Conservation (phyloP, 1,140 invertebrate species). For the Archegozetes longisetosus region DNA sequence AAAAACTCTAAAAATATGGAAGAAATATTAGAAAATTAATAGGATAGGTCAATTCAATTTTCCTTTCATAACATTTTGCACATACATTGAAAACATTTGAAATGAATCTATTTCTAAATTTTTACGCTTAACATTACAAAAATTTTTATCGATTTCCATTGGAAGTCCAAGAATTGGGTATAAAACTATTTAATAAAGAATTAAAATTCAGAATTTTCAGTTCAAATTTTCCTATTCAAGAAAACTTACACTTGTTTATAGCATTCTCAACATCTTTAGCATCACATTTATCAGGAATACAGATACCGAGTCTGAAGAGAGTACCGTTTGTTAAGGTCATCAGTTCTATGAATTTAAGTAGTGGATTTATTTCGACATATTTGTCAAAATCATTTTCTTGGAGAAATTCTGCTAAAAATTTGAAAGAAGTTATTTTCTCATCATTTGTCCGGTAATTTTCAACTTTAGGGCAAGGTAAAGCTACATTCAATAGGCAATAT, state of each 20-base stretch:
- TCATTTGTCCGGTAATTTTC: not conserved
- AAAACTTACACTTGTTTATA: conserved; percentile 13
- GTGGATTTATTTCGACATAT: not conserved
- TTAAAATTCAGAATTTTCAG: not conserved
- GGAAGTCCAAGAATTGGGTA: not conserved
- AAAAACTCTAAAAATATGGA: not conserved
- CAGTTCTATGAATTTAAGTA: conserved; percentile 2
- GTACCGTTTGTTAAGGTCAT: conserved; percentile 1
- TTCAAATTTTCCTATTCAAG: not conserved
- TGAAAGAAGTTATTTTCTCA: not conserved
- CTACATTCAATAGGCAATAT: conserved; percentile 2
- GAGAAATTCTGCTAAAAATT: not conserved
- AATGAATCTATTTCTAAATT: not conserved
- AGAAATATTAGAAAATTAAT: not conserved
- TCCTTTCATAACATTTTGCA: not conserved
- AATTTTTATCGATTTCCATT: not conserved
- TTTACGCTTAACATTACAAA: not conserved
- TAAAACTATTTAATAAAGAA: conserved; percentile 6
- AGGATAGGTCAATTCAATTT: not conserved
- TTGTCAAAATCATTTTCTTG: not conserved
- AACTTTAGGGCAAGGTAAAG: not conserved
- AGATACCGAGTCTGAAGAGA: conserved; percentile 19
- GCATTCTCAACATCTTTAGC: conserved; percentile 14
- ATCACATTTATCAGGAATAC: conserved; percentile 20
- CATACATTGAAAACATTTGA: conserved; percentile 6